phyloP scores from a whole-genome alignment of 1,140 invertebrate species.

The Saccostrea cuccullata region DNA sequence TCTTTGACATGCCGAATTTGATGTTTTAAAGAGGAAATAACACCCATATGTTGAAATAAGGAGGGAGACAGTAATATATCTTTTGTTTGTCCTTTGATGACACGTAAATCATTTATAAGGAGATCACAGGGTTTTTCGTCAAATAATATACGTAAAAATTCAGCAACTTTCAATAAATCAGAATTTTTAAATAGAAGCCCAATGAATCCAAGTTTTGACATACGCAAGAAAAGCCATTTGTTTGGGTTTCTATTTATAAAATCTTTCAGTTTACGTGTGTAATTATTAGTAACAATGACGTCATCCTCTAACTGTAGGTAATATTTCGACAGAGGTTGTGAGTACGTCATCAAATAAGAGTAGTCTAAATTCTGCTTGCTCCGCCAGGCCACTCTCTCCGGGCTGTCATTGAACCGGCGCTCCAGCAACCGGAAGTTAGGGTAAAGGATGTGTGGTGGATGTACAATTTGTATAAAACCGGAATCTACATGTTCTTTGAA shows the following conservation, averaged over 20 bases:
- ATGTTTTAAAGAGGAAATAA: constrained; percentile 54
- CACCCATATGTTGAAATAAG: constrained; percentile 60
- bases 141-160: constrained; percentile 95
- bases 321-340: constrained; percentile 71
- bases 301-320: constrained; percentile 78
- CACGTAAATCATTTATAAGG: constrained; percentile 56
- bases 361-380: constrained; percentile 78
- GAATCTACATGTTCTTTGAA: constrained; percentile 85
- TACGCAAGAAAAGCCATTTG: constrained; percentile 94
- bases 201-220: constrained; percentile 85
- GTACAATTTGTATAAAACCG: constrained; percentile 92
- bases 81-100: constrained; percentile 53
- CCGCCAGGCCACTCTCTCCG: constrained; percentile 85
- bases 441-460: constrained; percentile 90
- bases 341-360: constrained; percentile 74
- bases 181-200: constrained; percentile 91
- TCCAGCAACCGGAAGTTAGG: constrained; percentile 85
- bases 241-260: constrained; percentile 66
- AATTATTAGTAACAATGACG: constrained; percentile 68
- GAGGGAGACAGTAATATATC: constrained; percentile 43
- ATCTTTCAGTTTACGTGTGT: constrained; percentile 67
- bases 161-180: constrained; percentile 90
- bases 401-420: constrained; percentile 89
- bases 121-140: constrained; percentile 95
- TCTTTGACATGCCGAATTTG: constrained; percentile 57